Evolutionary conservation across 2,797 vertebrate species (phyloP).

Genomic region (Malacoraja senta): DNA sequence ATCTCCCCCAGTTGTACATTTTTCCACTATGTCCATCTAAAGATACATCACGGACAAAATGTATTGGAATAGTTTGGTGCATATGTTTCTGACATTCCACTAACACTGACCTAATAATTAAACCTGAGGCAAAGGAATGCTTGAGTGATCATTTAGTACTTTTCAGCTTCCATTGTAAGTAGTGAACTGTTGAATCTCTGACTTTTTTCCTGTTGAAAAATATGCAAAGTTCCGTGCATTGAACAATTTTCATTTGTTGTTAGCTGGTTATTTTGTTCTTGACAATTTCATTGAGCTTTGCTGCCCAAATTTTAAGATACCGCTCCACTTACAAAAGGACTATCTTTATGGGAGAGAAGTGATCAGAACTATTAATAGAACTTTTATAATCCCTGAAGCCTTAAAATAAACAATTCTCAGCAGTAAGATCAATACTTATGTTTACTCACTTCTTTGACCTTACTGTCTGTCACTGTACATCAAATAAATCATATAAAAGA

Average conservation of each 20-base stretch:
- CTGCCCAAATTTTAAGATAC: neutral
- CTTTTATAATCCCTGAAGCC: neutral
- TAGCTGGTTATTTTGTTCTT: neutral
- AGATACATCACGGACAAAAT: neutral
- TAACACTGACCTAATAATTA: neutral
- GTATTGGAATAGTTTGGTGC: neutral
- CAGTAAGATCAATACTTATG: neutral
- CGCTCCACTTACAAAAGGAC: neutral
- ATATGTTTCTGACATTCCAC: neutral
- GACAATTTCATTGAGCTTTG: neutral
- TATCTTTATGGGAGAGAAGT: neutral
- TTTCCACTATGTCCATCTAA: neutral
- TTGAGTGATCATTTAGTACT: neutral
- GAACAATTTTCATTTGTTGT: neutral
- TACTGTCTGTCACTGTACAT: neutral
- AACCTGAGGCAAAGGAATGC: neutral
- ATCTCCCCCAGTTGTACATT: neutral
- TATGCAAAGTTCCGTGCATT: neutral
- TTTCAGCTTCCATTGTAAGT: neutral
- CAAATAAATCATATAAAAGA: neutral
- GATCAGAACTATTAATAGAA: neutral
- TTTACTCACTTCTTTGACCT: neutral
- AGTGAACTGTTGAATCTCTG: neutral
- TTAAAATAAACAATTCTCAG: neutral
- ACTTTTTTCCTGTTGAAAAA: neutral